Evolutionary conservation across 1,140 invertebrate species (phyloP), one percentile per base, ranked within the genome.

Genomic region (Sarcophaga peregrina): DNA sequence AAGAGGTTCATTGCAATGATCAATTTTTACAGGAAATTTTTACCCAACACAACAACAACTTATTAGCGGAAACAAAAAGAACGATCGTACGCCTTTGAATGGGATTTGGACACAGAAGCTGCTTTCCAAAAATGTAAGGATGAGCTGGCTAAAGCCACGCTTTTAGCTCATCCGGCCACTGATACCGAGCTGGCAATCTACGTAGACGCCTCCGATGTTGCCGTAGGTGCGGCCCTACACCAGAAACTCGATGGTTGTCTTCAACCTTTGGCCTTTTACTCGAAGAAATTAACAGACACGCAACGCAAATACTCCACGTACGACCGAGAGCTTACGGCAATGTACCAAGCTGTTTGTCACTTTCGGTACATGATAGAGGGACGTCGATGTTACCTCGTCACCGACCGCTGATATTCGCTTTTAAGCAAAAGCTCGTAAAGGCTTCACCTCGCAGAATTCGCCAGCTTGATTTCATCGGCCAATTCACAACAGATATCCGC

Each of bases 351-450:
- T 9, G 68, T 73, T 0, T 73, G 68, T 17, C 17, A 37, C 8
- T 73, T 73, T 20, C 68, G 68, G 8, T 73, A 73, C 10, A 20
- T 25, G 25, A 73, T 73, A 10, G 68, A 73, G 25, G 20, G 85
- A 87, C 8, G 91, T 86, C 83, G 90, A 91, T 81, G 54, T 89
- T 8, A 82, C 1, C 85, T 91, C 7, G 89, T 84, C 68, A 91
- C 90, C 1, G 90, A 92, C 91, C 91, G 4, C 84, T 91, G 0
- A 88, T 84, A n/a, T 89, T 85, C 75, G 86, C 86, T 0, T 89
- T 89, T 80, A 8, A 54, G 13, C 20, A 82, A 52, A 76, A 82
- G 10, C 15, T 11, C n/a, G n/a, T n/a, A n/a, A n/a, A n/a, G n/a
- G n/a, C n/a, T n/a, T 81, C 78, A n/a, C 62, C 45, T 83, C 87